Evolutionary conservation across 2,113 vertebrate genomes (phyloP).

Genomic region (Rafetus swinhoei): DNA sequence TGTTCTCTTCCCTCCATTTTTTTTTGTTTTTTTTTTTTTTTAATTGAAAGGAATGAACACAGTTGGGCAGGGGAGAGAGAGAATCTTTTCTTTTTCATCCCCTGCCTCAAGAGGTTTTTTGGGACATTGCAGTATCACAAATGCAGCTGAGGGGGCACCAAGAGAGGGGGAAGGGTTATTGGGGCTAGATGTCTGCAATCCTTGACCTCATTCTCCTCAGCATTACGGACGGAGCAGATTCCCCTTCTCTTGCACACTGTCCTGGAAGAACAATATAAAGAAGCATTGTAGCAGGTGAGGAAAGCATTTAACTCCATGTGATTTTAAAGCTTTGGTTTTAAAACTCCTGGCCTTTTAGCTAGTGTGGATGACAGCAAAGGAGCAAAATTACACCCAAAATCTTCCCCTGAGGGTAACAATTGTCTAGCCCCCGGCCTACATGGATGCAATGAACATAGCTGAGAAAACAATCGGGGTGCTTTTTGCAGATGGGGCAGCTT

Average conservation of each 20-base stretch:
- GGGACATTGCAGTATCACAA: neutral
- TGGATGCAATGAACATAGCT: neutral
- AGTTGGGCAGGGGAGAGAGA: neutral
- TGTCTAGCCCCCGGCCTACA: fast-evolving
- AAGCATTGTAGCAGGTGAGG: constrained; percentile 12
- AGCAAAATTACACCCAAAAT: neutral
- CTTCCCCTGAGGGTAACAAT: neutral
- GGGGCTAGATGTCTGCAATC: neutral
- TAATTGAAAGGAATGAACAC: constrained; percentile 6
- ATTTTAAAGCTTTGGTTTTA: constrained; percentile 14
- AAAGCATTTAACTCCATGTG: neutral
- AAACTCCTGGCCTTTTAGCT: neutral
- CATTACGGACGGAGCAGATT: constrained; percentile 6
- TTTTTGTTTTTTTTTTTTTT: constrained; percentile 28
- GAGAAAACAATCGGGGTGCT: neutral
- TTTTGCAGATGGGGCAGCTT: neutral
- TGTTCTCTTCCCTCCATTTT: constrained; percentile 8
- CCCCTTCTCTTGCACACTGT: neutral
- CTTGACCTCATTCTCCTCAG: constrained; percentile 5
- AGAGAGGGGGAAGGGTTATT: neutral
- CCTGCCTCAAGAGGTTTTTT: neutral
- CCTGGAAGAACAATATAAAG: neutral
- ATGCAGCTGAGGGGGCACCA: neutral
- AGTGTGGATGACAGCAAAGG: neutral
- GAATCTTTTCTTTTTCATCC: neutral